These are phyloP conservation scores for Netelia virgata DNA, from an alignment of 2,888 invertebrate species.

Conservation along the genomic window DNA sequence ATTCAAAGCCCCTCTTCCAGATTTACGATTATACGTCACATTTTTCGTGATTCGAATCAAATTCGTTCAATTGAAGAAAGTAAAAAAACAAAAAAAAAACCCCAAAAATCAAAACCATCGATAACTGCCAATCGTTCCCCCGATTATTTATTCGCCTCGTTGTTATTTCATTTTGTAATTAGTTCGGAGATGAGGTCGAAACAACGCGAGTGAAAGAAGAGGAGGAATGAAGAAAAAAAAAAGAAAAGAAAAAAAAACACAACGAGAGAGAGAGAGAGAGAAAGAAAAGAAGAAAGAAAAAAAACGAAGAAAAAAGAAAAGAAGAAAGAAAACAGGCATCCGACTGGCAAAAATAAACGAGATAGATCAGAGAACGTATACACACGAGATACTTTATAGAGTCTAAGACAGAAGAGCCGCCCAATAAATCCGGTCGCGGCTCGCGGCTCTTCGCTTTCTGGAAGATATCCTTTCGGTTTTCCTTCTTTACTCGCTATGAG, in stretches of 20 bases:
- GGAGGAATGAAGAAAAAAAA: not conserved
- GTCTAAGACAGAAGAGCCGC: slow-evolving; percentile 57
- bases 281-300: not conserved
- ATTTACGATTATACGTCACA: too few relatives aligned
- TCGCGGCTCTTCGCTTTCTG: slow-evolving; percentile 41
- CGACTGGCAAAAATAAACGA: slow-evolving; percentile 45
- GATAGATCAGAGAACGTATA: slow-evolving; percentile 46
- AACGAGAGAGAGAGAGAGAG: not conserved
- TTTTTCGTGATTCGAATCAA: too few relatives aligned
- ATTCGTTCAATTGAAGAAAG: too few relatives aligned
- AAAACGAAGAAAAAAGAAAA: not conserved
- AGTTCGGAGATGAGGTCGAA: slow-evolving; percentile 34
- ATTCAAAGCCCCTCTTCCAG: too few relatives aligned
- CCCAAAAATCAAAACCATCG: not conserved
- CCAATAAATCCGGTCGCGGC: slow-evolving; percentile 58
- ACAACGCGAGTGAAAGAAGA: not conserved
- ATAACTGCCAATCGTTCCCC: not conserved
- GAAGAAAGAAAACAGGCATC: not conserved
- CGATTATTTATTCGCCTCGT: not conserved
- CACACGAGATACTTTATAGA: slow-evolving; percentile 55
- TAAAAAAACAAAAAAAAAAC: not conserved
- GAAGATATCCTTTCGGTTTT: slow-evolving; percentile 60
- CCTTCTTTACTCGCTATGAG: slow-evolving; percentile 42
- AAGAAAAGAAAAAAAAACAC: not conserved
- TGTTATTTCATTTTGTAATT: slow-evolving; percentile 40